Base-by-base conservation (phyloP, 2,113 vertebrate genomes). In the Morone saxatilis region DNA sequence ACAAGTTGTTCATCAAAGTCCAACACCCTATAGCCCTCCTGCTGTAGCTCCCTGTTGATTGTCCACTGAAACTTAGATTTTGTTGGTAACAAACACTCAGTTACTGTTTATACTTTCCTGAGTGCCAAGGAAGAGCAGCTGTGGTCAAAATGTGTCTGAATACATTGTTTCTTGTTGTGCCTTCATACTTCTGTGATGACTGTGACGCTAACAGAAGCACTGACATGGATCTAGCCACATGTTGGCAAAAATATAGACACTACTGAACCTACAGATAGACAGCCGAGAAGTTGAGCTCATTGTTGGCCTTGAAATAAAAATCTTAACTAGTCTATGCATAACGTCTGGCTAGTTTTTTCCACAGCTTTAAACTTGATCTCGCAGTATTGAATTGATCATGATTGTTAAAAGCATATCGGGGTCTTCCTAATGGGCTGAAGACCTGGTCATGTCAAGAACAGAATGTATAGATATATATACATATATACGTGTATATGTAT, bases 1-100 rank as follows among this genome's bases (percentile, higher is more conserved):
- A 86, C 80, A 84, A 77, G 84, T 85, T 85, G 71, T 81, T 83
- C 12, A 67, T 84, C 60, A 54, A 50, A 50, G 63, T 86, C 66
- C 86, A 83, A 86, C 77, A 57, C 82, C 84, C 78, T 78, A 68
- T n/a, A 74, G 68, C 59, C 69, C 36, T 81, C 61, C 56, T 62
- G 25, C 68, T 67, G 51, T 40, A 22, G 40, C 61, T n/a, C 56
- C 65, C 36, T 70, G 43, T n/a, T 38, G 50, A 75, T 57, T n/a
- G 20, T 69, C 41, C 53, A 68, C 66, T 63, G 5, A 70, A 60
- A 53, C 36, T 1, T 1, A 20, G n/a, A 80, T 59, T 6, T 1
- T 59, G 12, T 5, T 8, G 2, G 19, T 10, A 8, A 45, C 71
- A 63, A 65, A 47, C n/a, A 14, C 19, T 60, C 7, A 47, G 36